Base-by-base conservation (phyloP, 2,113 vertebrate genomes). In the Nymphicus hollandicus region DNA sequence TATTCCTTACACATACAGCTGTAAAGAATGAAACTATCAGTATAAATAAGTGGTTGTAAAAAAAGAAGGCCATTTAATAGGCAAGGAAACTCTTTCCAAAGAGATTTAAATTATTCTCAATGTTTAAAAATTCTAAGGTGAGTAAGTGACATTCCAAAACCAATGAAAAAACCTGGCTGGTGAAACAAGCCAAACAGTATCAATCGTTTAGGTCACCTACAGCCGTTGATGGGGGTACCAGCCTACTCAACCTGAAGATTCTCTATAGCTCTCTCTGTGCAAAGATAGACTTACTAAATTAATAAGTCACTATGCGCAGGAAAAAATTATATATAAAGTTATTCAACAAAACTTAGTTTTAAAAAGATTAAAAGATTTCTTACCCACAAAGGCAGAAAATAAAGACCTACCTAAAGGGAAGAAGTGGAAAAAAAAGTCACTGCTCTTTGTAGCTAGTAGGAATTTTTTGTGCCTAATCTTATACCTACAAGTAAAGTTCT, bases 41-140 rank as follows among this genome's bases (percentile, higher is more conserved):
- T 46, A 52, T 80, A 97, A 63, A 49, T 69, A 88, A 94, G 81
- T 80, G 49, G 55, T 47, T 94, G 25, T 35, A 55, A 25, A 52
- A 91, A 82, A 47, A 81, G 47, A 77, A 43, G 60, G 77, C 24
- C 44, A 56, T 58, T 90, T 93, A 94, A 86, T 80, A 97, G 70
- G 56, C 70, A 49, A 73, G 88, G 61, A 39, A 94, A 94, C 2
- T 73, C 24, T 86, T 69, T 83, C 81, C 68, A 80, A 56, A 17
- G 35, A 61, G 41, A n/a, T 31, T 94, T 86, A 90, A 93, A 83
- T 95, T 94, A 47, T 47, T 94, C 58, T 65, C 18, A 90, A 22
- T 80, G 24, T 65, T 82, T 71, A 80, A 53, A 88, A 86, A 85
- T 39, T 65, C 29, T 89, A 71, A 87, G 74, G 89, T 28, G 15